Conservation (phyloP, 2,888 invertebrate species). For the Peribatodes rhomboidaria region DNA sequence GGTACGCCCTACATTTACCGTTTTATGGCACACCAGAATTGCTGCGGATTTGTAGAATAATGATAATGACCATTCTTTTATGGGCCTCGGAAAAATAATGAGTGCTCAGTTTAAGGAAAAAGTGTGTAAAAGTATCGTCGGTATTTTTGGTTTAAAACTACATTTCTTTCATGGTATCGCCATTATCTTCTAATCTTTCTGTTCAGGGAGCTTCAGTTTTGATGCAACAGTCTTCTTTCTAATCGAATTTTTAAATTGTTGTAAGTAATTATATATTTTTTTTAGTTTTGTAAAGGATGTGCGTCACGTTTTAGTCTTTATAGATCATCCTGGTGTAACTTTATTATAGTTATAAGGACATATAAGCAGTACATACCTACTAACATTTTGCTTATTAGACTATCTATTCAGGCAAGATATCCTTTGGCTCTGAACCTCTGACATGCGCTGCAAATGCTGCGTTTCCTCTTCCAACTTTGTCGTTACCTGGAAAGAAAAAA, state of each 20-base stretch:
- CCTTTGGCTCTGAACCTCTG: neutral
- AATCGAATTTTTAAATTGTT: no score
- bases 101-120: conserved; percentile 17
- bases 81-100: conserved; percentile 30
- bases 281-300: neutral
- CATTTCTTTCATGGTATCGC: neutral
- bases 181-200: conserved; percentile 8
- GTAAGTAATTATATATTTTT: neutral
- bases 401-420: no score
- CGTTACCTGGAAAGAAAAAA: conserved; percentile 9
- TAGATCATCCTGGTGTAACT: no score
- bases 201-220: neutral
- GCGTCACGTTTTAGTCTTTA: no score
- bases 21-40: conserved; percentile 44
- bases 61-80: conserved; percentile 39
- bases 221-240: no score
- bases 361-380: no score
- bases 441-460: neutral
- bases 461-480: neutral
- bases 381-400: no score
- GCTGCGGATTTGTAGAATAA: conserved; percentile 39
- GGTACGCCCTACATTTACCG: conserved; percentile 43
- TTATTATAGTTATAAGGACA: no score
- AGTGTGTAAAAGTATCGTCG: conserved; percentile 3
- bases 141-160: neutral